phyloP scores from a whole-genome alignment of 1,140 invertebrate species.

The Scaptomyza pallida region DNA sequence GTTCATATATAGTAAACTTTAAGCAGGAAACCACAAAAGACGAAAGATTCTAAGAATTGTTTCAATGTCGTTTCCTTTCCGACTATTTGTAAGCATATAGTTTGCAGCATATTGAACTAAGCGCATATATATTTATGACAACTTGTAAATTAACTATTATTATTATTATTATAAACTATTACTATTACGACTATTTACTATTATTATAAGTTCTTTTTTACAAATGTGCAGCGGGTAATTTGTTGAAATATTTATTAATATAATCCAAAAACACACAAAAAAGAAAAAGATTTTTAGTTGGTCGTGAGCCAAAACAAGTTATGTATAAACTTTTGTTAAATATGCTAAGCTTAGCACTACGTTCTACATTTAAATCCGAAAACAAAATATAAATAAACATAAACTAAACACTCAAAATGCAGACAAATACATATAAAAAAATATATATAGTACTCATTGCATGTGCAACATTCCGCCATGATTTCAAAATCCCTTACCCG shows the following conservation, averaged over 20 bases:
- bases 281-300: slow-evolving; percentile 53
- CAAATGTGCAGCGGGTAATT: slow-evolving; percentile 61
- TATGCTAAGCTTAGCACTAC: slow-evolving; percentile 61
- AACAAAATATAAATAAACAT: slow-evolving; percentile 50
- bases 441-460: slow-evolving; percentile 23
- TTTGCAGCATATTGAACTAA: slow-evolving; percentile 73
- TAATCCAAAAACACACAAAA: slow-evolving; percentile 44
- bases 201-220: slow-evolving; percentile 48
- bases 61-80: slow-evolving; percentile 45
- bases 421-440: slow-evolving; percentile 6
- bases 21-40: slow-evolving; percentile 19
- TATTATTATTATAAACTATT: slow-evolving; percentile 49
- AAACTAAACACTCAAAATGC: slow-evolving; percentile 15
- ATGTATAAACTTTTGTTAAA: slow-evolving; percentile 77
- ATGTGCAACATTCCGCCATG: slow-evolving; percentile 76
- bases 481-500: slow-evolving; percentile 22
- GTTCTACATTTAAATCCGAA: slow-evolving; percentile 52
- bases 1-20: slow-evolving; percentile 11
- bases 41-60: slow-evolving; percentile 74
- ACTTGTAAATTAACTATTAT: slow-evolving; percentile 48
- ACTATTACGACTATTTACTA: slow-evolving; percentile 55
- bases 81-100: slow-evolving; percentile 69
- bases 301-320: slow-evolving; percentile 61
- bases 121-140: slow-evolving; percentile 28
- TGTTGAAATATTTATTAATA: slow-evolving; percentile 77